Conservation (phyloP, 2,888 invertebrate species). For the Limenitis camilla region DNA sequence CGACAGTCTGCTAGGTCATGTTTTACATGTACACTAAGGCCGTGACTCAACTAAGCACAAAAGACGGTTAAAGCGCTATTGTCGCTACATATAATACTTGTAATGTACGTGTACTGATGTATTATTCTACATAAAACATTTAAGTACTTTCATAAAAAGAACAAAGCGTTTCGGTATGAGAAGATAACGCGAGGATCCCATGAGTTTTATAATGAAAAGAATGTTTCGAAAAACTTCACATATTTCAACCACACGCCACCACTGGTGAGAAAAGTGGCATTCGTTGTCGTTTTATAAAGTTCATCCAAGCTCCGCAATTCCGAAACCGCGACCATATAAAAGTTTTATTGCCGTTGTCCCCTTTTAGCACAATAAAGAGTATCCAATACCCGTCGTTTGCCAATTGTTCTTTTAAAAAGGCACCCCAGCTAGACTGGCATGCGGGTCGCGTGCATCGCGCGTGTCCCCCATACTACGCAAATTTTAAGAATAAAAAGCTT, state of each 20-base stretch:
- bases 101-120: not conserved
- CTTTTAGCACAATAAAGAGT: conserved; percentile 32
- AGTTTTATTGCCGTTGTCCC: conserved; percentile 20
- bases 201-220: conserved; percentile 12
- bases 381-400: conserved; percentile 41
- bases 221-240: conserved; percentile 7
- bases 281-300: conserved; percentile 14
- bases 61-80: conserved; percentile 11
- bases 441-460: conserved; percentile 68
- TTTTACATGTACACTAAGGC: conserved; percentile 17
- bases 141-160: conserved; percentile 7
- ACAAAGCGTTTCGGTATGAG: conserved; percentile 13
- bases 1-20: conserved; percentile 16
- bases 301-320: conserved; percentile 16
- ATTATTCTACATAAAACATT: conserved; percentile 4
- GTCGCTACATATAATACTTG: not conserved
- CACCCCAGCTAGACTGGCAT: conserved; percentile 39
- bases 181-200: conserved; percentile 10
- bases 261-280: conserved; percentile 9
- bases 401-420: conserved; percentile 35
- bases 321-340: conserved; percentile 23
- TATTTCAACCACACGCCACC: not conserved
- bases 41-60: conserved; percentile 20
- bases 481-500: conserved; percentile 52
- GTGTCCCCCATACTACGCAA: conserved; percentile 67